phyloP scores from a whole-genome alignment of 2,797 vertebrate genomes.

The Discoglossus pictus region DNA sequence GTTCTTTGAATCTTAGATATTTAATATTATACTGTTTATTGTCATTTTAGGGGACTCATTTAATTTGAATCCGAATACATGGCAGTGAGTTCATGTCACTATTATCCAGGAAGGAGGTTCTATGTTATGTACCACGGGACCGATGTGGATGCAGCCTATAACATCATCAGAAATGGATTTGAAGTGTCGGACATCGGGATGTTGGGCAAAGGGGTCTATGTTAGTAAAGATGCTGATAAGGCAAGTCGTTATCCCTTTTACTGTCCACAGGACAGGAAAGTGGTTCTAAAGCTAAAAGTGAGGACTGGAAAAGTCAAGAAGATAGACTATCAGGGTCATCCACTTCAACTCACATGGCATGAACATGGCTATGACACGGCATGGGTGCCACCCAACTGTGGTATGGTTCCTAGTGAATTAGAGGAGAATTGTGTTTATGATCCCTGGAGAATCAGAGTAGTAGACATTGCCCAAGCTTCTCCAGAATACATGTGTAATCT shows the following conservation, averaged over 20 bases:
- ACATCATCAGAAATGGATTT: slow-evolving; percentile 22
- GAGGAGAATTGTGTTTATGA: slow-evolving; percentile 53
- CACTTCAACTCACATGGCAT: slow-evolving; percentile 48
- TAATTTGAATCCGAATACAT: too few relatives aligned
- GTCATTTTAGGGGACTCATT: too few relatives aligned
- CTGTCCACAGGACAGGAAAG: background rate
- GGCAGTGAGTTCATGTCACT: too few relatives aligned
- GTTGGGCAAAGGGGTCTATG: slow-evolving; percentile 30
- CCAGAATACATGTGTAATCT: too few relatives aligned
- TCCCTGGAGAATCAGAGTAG: slow-evolving; percentile 38
- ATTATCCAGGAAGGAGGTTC: too few relatives aligned
- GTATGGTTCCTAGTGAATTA: slow-evolving; percentile 37
- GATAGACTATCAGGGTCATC: slow-evolving; percentile 39
- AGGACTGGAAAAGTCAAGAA: slow-evolving; percentile 48
- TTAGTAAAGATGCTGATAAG: slow-evolving; percentile 6
- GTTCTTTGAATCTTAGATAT: too few relatives aligned
- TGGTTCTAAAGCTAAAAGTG: slow-evolving; percentile 45
- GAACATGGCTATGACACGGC: slow-evolving; percentile 49
- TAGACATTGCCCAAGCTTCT: background rate
- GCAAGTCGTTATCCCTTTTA: background rate
- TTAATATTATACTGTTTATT: too few relatives aligned
- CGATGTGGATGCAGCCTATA: background rate
- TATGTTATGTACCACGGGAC: slow-evolving; percentile 22
- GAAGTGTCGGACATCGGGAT: background rate
- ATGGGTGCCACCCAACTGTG: slow-evolving; percentile 52